Percentiles rank a stretch among this genome's conserved stretches.
Evolutionary conservation across 1,140 invertebrate species (phyloP).

Genomic region (Camponotus pennsylvanicus): DNA sequence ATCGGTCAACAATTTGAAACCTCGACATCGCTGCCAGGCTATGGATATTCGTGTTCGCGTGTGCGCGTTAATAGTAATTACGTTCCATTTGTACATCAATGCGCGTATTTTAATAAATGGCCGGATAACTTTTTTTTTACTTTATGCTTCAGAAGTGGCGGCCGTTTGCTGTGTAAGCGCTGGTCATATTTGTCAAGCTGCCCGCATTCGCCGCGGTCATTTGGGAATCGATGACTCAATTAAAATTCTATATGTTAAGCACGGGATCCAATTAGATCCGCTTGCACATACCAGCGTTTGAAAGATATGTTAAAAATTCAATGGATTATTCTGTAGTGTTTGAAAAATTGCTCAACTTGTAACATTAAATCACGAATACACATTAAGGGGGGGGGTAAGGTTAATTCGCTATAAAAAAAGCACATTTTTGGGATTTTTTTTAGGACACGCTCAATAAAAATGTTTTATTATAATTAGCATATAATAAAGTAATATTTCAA

Average conservation of each 20-base stretch:
- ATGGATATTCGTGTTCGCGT: conserved; percentile 42
- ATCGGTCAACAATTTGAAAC: conserved; percentile 63
- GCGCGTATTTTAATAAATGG: conserved; percentile 56
- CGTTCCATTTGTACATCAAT: conserved; percentile 62
- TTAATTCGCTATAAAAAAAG: no score
- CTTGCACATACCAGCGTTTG: conserved; percentile 23
- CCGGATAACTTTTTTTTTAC: background rate
- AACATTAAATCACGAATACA: background rate
- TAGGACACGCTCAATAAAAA: no score
- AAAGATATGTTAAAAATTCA: background rate
- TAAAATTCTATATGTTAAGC: conserved; percentile 59
- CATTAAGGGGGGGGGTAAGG: no score
- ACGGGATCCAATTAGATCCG: conserved; percentile 13
- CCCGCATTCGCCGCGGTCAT: conserved; percentile 46
- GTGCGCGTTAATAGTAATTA: conserved; percentile 60
- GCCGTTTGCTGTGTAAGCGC: background rate
- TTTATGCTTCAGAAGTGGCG: conserved; percentile 24
- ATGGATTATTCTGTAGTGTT: background rate
- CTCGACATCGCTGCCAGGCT: conserved; percentile 51
- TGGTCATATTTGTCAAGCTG: conserved; percentile 25
- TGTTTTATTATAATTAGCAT: no score
- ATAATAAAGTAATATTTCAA: no score
- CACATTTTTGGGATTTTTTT: no score
- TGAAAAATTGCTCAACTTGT: background rate
- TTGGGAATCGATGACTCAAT: conserved; percentile 54